Evolutionary conservation across 2,888 invertebrate species (phyloP).

Genomic region (Strigamia maritima): DNA sequence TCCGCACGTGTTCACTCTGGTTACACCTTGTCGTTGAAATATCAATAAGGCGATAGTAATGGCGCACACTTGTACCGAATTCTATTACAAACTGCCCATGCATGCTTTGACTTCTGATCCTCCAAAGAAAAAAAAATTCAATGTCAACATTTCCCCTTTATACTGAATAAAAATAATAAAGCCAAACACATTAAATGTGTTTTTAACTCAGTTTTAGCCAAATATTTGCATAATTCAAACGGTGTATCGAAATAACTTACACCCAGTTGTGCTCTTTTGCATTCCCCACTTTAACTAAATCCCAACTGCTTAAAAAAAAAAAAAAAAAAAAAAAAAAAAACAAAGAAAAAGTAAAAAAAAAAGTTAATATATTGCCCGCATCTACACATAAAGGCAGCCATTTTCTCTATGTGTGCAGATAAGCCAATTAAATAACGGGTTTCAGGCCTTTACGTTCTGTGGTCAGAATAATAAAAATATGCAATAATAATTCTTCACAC

Average conservation of each 20-base stretch:
- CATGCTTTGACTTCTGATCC: neutral
- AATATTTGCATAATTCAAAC: neutral
- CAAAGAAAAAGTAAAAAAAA: neutral
- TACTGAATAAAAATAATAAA: neutral
- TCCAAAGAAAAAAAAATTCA: neutral
- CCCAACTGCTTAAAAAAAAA: too few species aligned
- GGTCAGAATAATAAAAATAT: neutral
- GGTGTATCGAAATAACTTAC: neutral
- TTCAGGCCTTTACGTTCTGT: neutral
- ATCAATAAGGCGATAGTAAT: neutral
- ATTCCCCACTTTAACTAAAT: neutral
- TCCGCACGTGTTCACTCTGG: neutral
- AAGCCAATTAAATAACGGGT: slow-evolving; percentile 4
- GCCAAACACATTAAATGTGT: neutral
- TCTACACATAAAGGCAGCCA: neutral
- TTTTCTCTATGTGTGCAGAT: neutral
- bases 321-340: too few species aligned
- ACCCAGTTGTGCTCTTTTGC: neutral
- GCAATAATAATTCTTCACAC: slow-evolving; percentile 4
- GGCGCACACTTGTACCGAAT: neutral
- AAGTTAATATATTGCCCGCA: neutral
- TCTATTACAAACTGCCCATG: neutral
- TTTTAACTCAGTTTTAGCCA: neutral
- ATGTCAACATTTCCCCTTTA: neutral
- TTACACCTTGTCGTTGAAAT: neutral